phyloP scores from a whole-genome alignment of 2,113 vertebrate species.

The Serilophus lunatus region DNA sequence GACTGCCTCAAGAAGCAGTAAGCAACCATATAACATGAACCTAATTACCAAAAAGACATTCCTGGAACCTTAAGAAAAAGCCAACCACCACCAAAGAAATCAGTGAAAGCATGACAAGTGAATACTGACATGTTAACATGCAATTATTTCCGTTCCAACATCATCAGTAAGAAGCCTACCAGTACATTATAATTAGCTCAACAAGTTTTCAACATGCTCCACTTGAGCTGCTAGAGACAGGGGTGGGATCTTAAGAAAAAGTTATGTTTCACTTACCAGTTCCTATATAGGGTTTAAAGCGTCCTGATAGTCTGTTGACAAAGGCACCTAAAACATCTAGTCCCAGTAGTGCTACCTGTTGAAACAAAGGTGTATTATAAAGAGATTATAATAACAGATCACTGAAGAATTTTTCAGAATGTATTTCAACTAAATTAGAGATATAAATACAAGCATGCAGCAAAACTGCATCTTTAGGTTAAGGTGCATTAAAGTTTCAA shows the following conservation, averaged over 20 bases:
- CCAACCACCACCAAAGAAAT: not conserved
- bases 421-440: not conserved
- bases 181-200: not conserved
- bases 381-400: not conserved
- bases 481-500: not conserved
- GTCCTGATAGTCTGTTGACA: conserved; percentile 83
- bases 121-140: not conserved
- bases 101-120: not conserved
- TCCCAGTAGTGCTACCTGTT: conserved; percentile 89
- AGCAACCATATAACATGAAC: not conserved
- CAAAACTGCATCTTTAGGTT: not conserved
- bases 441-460: not conserved
- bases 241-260: too few species aligned
- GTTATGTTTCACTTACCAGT: conserved; percentile 85
- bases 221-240: not conserved
- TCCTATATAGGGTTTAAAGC: conserved; percentile 86
- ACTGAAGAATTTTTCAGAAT: not conserved
- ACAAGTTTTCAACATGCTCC: not conserved
- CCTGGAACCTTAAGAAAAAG: not conserved
- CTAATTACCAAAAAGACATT: not conserved
- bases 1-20: not conserved
- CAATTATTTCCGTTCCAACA: not conserved
- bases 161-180: not conserved
- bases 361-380: conserved; percentile 31
- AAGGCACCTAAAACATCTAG: conserved; percentile 90